Evolutionary conservation across 2,888 invertebrate species (phyloP).

Genomic region (Idaea straminata): DNA sequence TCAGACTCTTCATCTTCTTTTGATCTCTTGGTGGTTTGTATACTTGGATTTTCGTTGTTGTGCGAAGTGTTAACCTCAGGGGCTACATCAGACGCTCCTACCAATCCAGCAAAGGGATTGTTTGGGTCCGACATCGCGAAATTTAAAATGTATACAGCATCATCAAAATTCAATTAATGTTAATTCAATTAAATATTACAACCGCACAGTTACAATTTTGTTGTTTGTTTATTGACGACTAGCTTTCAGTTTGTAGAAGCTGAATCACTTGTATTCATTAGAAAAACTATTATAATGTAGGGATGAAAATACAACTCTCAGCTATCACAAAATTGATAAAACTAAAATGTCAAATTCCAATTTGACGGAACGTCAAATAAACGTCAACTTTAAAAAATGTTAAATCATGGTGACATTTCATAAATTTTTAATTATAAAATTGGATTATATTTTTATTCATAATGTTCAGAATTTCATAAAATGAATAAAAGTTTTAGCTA

Average conservation of each 20-base stretch:
- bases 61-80: constrained; percentile 36
- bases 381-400: not conserved
- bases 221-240: not conserved
- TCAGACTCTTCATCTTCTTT: constrained; percentile 48
- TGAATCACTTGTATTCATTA: not conserved
- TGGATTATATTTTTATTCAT: not conserved
- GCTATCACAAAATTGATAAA: not conserved
- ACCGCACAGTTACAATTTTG: not conserved
- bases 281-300: not conserved
- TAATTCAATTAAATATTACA: not conserved
- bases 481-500: too few relatives aligned
- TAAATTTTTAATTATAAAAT: not conserved
- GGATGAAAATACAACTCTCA: not conserved
- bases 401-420: constrained; percentile 1
- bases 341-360: not conserved
- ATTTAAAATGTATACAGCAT: constrained; percentile 15
- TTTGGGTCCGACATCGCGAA: constrained; percentile 63
- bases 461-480: too few relatives aligned
- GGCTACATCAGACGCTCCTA: constrained; percentile 55
- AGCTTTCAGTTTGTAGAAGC: not conserved
- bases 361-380: not conserved
- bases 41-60: constrained; percentile 38
- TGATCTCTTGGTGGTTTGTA: constrained; percentile 44
- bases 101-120: constrained; percentile 69
- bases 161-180: constrained; percentile 6